phyloP scores from a whole-genome alignment of 2,888 invertebrate genomes.

The Phaedon cochleariae region DNA sequence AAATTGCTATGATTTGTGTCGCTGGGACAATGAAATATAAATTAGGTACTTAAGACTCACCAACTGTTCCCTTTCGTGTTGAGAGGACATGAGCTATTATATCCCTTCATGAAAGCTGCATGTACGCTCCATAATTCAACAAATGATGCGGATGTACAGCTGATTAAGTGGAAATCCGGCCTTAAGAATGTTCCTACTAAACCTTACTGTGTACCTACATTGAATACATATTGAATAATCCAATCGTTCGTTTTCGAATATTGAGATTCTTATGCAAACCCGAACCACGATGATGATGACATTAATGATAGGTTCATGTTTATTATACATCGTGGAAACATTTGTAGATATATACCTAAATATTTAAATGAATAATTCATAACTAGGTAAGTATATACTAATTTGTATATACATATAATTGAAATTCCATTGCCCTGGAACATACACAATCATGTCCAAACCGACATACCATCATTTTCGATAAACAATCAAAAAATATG shows the following conservation, averaged over 20 bases:
- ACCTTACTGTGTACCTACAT: background rate
- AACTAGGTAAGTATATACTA: too few species aligned
- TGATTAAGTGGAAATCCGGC: slow-evolving; percentile 1
- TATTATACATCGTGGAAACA: too few species aligned
- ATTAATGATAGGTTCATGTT: too few species aligned
- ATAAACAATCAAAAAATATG: too few species aligned
- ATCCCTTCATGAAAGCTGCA: background rate
- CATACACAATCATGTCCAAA: too few species aligned
- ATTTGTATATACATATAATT: too few species aligned
- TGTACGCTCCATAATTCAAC: slow-evolving; percentile 1
- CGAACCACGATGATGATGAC: background rate
- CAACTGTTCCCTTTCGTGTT: background rate
- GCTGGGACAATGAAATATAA: background rate
- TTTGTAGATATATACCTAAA: too few species aligned
- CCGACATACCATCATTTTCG: too few species aligned
- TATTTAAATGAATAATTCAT: too few species aligned
- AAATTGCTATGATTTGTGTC: background rate
- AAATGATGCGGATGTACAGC: slow-evolving; percentile 2
- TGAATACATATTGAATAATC: background rate
- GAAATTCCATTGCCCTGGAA: too few species aligned
- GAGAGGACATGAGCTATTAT: background rate
- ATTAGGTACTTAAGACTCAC: background rate
- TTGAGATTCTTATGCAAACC: background rate
- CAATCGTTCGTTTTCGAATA: background rate
- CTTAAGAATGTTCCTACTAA: background rate